A percentile compares a stretch with the other conserved stretches of the same genome.
Evolutionary conservation across 2,888 invertebrate genomes (phyloP).

Genomic region (Plagodis pulveraria): DNA sequence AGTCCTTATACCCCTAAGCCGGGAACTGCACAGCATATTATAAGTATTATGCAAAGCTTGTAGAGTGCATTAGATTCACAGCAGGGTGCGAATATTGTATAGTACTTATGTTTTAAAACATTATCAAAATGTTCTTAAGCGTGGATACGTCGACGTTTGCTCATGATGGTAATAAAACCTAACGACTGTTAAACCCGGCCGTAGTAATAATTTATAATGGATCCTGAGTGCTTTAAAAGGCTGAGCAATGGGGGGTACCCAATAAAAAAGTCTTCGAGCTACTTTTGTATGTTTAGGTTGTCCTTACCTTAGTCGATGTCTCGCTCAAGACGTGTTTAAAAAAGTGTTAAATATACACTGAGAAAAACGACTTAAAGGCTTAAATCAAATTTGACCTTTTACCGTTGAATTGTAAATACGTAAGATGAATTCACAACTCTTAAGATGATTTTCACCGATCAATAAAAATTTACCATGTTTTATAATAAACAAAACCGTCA

Average conservation of each 20-base stretch:
- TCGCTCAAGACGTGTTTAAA: background rate
- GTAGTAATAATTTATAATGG: constrained; percentile 71
- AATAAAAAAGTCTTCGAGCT: constrained; percentile 30
- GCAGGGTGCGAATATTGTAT: constrained; percentile 17
- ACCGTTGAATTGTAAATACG: too few species aligned
- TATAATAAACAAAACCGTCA: too few species aligned
- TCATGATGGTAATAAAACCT: constrained; percentile 54
- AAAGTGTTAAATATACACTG: too few species aligned
- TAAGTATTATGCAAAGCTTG: constrained; percentile 5
- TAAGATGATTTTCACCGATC: too few species aligned
- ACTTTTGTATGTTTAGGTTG: constrained; percentile 5
- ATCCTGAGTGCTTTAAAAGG: constrained; percentile 69
- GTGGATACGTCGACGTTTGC: constrained; percentile 29
- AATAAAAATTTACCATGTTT: too few species aligned
- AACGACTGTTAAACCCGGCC: constrained; percentile 53
- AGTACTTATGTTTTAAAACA: constrained; percentile 24
- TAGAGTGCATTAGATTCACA: constrained; percentile 13
- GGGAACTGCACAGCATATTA: background rate
- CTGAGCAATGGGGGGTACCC: constrained; percentile 39
- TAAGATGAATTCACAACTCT: too few species aligned
- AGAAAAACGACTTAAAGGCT: too few species aligned
- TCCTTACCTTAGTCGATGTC: background rate
- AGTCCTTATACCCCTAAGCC: background rate
- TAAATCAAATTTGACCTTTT: too few species aligned
- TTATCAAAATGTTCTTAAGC: constrained; percentile 24